A percentile compares a stretch with the other conserved stretches of the same genome.
Evolutionary conservation across 2,888 invertebrate species (phyloP).

Genomic region (Lymantria dispar): DNA sequence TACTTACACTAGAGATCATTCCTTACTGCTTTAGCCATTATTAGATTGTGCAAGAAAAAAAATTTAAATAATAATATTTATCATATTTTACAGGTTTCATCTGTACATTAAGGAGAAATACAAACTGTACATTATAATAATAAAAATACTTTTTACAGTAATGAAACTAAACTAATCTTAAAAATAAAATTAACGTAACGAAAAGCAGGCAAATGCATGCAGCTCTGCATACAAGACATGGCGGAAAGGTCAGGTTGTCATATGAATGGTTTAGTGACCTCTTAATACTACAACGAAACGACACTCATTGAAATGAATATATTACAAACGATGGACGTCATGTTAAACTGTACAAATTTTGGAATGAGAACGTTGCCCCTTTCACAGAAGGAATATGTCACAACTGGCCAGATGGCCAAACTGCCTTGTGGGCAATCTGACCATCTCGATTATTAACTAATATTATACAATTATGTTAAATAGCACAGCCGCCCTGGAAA

Average conservation of each 20-base stretch:
- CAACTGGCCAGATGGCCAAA: constrained; percentile 85
- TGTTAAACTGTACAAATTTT: constrained; percentile 76
- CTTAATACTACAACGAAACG: constrained; percentile 84
- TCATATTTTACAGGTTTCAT: constrained; percentile 77
- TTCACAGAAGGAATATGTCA: constrained; percentile 94
- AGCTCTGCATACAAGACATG: constrained; percentile 84
- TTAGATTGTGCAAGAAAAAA: constrained; percentile 86
- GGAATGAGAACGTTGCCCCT: constrained; percentile 90
- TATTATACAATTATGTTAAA: constrained; percentile 60
- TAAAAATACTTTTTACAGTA: constrained; percentile 76
- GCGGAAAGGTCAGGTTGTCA: constrained; percentile 87
- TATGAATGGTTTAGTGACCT: constrained; percentile 83
- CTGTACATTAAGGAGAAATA: constrained; percentile 78
- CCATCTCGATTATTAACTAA: constrained; percentile 70
- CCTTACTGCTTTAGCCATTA: constrained; percentile 84
- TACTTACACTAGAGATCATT: constrained; percentile 84
- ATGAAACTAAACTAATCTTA: constrained; percentile 78
- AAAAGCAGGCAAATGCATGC: constrained; percentile 89
- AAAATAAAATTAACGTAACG: constrained; percentile 83
- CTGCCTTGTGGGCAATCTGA: constrained; percentile 72
- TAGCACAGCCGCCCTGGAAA: constrained; percentile 78
- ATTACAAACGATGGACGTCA: constrained; percentile 83
- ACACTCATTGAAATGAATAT: constrained; percentile 85
- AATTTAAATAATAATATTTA: constrained; percentile 85
- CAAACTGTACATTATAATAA: constrained; percentile 77